These are phyloP conservation scores for Mythimna vitellina DNA, from an alignment of 2,888 invertebrate genomes.

Conservation along the genomic window DNA sequence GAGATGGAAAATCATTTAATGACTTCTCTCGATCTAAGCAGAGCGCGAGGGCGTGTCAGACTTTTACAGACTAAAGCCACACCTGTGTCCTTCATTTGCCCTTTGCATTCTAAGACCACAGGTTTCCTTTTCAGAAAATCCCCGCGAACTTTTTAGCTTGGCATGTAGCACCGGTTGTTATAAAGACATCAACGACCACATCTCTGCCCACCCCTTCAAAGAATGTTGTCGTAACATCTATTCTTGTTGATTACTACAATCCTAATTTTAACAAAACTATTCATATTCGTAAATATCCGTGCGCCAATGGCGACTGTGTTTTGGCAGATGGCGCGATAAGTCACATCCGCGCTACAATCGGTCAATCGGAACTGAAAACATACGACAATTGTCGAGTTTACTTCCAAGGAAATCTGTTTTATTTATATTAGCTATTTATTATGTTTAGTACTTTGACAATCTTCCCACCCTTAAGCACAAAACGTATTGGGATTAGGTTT, in stretches of 20 bases:
- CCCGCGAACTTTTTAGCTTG: too few species aligned
- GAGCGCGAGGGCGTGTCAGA: too few species aligned
- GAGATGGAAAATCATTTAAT: too few species aligned
- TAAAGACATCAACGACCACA: neutral
- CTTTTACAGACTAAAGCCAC: too few species aligned
- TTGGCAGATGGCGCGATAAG: constrained; percentile 37
- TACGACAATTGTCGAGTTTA: neutral
- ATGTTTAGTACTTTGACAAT: neutral
- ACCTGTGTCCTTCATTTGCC: too few species aligned
- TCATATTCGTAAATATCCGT: constrained; percentile 31
- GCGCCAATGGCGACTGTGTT: constrained; percentile 25
- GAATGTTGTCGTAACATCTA: constrained; percentile 20
- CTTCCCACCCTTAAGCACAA: neutral
- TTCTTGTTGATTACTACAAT: constrained; percentile 28
- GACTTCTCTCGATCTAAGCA: too few species aligned
- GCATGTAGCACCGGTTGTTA: too few species aligned
- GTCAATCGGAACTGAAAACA: constrained; percentile 24
- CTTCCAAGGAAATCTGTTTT: constrained; percentile 5
- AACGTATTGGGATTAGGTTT: neutral
- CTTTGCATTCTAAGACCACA: too few species aligned
- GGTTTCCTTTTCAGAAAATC: too few species aligned
- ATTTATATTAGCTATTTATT: neutral
- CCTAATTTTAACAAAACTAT: constrained; percentile 36
- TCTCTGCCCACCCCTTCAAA: neutral
- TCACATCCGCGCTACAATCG: constrained; percentile 35